Evolutionary conservation across 2,888 invertebrate species (phyloP), one percentile per base, ranked within the genome.

Genomic region (Drymonia ruficornis): DNA sequence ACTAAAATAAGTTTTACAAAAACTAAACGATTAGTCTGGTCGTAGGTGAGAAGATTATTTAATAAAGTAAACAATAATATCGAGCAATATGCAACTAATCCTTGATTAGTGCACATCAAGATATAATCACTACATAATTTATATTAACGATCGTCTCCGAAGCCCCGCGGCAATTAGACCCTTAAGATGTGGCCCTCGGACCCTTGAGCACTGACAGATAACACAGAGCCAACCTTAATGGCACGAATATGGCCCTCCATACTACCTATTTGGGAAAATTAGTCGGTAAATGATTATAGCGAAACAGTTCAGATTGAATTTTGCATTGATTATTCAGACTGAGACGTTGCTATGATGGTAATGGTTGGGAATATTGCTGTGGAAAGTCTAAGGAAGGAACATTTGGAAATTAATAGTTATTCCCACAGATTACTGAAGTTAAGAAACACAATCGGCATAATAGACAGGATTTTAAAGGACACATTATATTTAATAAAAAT

Each of bases 121-220:
- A 65, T 64, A 61, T 42, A 49, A 53, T 55, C 56, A 45, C 31
- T 23, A 49, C 29, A 72, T 78, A 70, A 74, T 74, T 72, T 71
- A 76, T 77, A 79, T 72, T 73, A 74, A 80, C 68, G 76, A 68
- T 52, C 63, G 61, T 52, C 56, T 56, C 53, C 58, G 61, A 64
- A 59, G 53, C 63, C 65, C 57, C 19, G 53, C 56, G 55, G 67
- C 74, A 74, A 72, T 76, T 79, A 79, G 69, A 64, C 74, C 74
- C 76, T 70, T 64, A 74, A 77, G 78, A 76, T 65, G 56, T 62
- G 49, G 23, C 42, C 52, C 52, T 16, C 31, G 49, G 49, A 55
- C 63, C 55, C 67, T 58, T 63, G 50, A 72, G 55, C 56, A 59
- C 50, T 55, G 61, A 49, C 56, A 59, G 78, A 78, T 78, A 78